Conservation (phyloP, 2,797 vertebrate species). For the Chromis chromis region DNA sequence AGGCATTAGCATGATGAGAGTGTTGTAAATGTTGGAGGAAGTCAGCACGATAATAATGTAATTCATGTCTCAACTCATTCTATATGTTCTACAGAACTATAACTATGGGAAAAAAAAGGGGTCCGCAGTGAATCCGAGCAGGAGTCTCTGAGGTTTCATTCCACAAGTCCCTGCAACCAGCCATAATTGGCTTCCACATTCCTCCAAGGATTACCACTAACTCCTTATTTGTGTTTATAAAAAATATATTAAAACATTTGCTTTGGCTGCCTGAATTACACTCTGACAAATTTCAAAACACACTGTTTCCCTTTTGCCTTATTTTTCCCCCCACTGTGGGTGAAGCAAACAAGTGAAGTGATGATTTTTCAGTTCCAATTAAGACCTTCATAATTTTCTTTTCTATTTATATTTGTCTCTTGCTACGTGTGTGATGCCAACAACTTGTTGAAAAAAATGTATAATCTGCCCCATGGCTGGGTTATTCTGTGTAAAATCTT, state of each 20-base stretch:
- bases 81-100: conserved; percentile 56
- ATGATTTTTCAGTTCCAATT: conserved; percentile 9
- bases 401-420: neutral
- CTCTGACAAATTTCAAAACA: conserved; percentile 64
- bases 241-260: conserved; percentile 67
- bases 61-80: conserved; percentile 37
- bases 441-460: neutral
- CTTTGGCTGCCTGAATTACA: conserved; percentile 62
- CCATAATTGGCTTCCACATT: conserved; percentile 77
- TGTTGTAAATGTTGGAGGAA: conserved; percentile 45
- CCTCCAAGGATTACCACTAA: conserved; percentile 71
- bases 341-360: conserved; percentile 30
- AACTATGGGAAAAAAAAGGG: conserved; percentile 39
- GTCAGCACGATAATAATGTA: conserved; percentile 39
- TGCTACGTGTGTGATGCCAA: neutral
- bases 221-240: conserved; percentile 69
- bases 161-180: conserved; percentile 63
- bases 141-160: conserved; percentile 68
- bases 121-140: conserved; percentile 59
- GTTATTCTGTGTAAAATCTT: conserved; percentile 5
- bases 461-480: neutral
- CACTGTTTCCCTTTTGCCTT: conserved; percentile 20
- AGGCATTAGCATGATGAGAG: conserved; percentile 52
- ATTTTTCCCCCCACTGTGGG: conserved; percentile 1
- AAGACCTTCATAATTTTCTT: neutral